Conservation (phyloP, 2,113 vertebrate genomes). For the Brachypteracias leptosomus region DNA sequence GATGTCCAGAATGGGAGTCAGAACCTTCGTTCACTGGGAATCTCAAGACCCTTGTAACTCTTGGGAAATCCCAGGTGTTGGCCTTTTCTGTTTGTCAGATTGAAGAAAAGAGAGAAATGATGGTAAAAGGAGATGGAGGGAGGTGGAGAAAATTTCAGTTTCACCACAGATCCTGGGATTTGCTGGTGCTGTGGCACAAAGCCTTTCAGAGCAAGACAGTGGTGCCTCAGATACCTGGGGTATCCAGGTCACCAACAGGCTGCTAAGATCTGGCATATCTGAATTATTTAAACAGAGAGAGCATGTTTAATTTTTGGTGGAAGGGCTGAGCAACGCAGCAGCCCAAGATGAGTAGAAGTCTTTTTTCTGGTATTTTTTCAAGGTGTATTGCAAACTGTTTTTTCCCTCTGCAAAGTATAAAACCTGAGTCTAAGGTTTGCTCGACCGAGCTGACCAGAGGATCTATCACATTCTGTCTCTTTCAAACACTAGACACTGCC, state of each 20-base stretch:
- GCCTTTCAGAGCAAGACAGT: background rate
- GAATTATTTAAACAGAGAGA: background rate
- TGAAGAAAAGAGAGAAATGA: background rate
- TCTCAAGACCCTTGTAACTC: background rate
- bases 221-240: background rate
- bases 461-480: constrained; percentile 4
- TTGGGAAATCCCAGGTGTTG: background rate
- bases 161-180: background rate
- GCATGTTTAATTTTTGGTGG: background rate
- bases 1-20: background rate
- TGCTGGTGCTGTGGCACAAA: background rate
- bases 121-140: background rate
- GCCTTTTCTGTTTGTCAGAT: background rate
- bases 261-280: background rate
- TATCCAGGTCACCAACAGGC: background rate
- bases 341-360: background rate
- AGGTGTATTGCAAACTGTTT: background rate
- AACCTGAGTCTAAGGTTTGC: background rate
- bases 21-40: background rate
- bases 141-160: background rate
- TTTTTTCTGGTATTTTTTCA: background rate
- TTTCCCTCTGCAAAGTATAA: background rate
- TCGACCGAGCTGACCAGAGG: constrained; percentile 24
- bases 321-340: background rate
- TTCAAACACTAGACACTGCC: constrained; percentile 24